Base-by-base conservation (phyloP, 2,888 invertebrate genomes). In the Agonopterix arenella region DNA sequence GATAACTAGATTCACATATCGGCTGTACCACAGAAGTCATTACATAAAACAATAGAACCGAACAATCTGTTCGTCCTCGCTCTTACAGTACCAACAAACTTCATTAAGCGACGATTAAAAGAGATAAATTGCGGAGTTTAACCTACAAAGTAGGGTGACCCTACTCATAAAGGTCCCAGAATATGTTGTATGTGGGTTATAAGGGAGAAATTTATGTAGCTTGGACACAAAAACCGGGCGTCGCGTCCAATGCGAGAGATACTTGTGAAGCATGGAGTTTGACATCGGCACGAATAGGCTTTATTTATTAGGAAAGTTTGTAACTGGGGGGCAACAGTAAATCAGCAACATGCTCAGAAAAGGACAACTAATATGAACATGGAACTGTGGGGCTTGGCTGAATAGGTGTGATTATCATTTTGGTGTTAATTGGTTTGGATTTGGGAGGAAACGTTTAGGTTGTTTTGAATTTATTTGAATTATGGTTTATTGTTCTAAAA, bases 221-320 rank as follows among this genome's bases (percentile, higher is more conserved):
- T 58, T 59, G 60, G 62, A 70, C 73, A 78, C 83, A 85, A 84
- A 86, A 85, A 84, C 75, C 71, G 59, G 64, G 71, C 55, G 46
- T 36, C 44, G 45, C 63, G 69, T 77, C 75, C 73, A 75, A 73
- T 70, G 68, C 62, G 58, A 67, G 66, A 76, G 78, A 84, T 83
- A 84, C 80, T 82, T 72, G 74, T 70, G 73, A 64, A 72, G 71
- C 76, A 70, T 77, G 72, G 78, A 84, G 75, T 84, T 80, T 80
- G 85, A 84, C 84, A 73, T 77, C 75, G 76, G 81, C 74, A 67
- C 73, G 79, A 80, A 81, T 80, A 83, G 75, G 80, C 82, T 77
- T 84, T 84, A 86, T 88, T 85, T 86, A 88, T 88, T 84, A 79
- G 76, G 57, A 82, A 86, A 88, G 80, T 88, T 86, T 70, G 67